phyloP scores from a whole-genome alignment of 2,113 vertebrate genomes.

The Melanostigma gelatinosum region DNA sequence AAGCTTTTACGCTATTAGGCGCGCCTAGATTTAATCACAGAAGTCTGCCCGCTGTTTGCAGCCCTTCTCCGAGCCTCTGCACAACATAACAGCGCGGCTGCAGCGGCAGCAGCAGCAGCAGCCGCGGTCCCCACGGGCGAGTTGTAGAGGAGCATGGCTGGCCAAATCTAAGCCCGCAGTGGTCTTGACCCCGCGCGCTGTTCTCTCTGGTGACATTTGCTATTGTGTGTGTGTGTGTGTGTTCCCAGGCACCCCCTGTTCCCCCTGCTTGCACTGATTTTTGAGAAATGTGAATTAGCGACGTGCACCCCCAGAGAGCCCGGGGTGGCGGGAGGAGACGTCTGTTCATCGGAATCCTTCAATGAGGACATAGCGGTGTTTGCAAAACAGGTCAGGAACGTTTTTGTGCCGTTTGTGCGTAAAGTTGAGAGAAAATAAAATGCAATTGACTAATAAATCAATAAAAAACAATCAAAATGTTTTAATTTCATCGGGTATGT shows the following conservation, averaged over 20 bases:
- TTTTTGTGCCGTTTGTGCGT: conserved; percentile 33
- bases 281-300: conserved; percentile 99
- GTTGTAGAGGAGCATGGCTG: conserved; percentile 69
- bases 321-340: conserved; percentile 99
- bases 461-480: neutral
- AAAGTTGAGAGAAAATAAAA: conserved; percentile 15
- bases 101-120: conserved; percentile 43
- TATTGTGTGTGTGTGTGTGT: conserved; percentile 82
- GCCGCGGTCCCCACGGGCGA: conserved; percentile 65
- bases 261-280: conserved; percentile 99
- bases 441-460: neutral
- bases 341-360: conserved; percentile 99
- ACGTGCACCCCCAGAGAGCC: conserved; percentile 99
- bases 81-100: conserved; percentile 48
- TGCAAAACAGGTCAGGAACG: conserved; percentile 98
- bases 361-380: conserved; percentile 99
- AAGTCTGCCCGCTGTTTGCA: conserved; percentile 64
- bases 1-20: conserved; percentile 71
- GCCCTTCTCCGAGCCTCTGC: conserved; percentile 57
- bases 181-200: conserved; percentile 73
- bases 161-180: conserved; percentile 73
- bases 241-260: conserved; percentile 98
- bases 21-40: conserved; percentile 69
- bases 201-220: conserved; percentile 84
- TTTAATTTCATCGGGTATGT: conserved; percentile 2